Evolutionary conservation across 1,140 invertebrate genomes (phyloP), one percentile per base, ranked within the genome.

Genomic region (Nilaparvata lugens): DNA sequence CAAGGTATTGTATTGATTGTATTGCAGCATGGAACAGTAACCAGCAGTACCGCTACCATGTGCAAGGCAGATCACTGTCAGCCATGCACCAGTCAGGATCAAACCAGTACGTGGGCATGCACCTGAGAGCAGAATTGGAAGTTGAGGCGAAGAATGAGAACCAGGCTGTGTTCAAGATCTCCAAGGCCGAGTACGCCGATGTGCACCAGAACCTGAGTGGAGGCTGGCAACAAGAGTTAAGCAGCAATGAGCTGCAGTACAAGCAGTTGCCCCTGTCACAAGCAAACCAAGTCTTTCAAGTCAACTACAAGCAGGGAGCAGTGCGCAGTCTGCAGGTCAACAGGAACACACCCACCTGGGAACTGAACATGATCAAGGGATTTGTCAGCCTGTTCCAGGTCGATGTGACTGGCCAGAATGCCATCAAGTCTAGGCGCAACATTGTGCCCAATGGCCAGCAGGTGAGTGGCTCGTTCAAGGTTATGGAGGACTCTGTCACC

Each of bases 301-400:
- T 87, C 45, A 70, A 71, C n/a, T 60, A 83, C 42, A 72, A 79
- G 31, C 77, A 81, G 24, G 84, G 84, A 23, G 71, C 79, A 52
- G 71, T 70, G 61, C 65, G 58, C 40, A 25, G 79, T 7, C 63
- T 87, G 11, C 72, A 77, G 18, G 74, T 86, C 3, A 75, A 76
- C 19, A 68, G 76, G 35, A 67, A 74, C 23, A 58, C 81, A 1
- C 69, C 77, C 4, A 77, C 79, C 9, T 80, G 80, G 73, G 78
- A 86, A 66, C 77, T 84, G 24, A 89, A 88, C 69, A 72, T 87
- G 40, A 69, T 87, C 43, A 85, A 85, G 69, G 78, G 78, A 75
- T 73, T 87, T 40, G 72, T 82, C 13, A 78, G 81, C 67, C 79
- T 84, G 63, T 70, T 86, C 18, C 84, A 87, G 72, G 69, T 85